These are phyloP conservation scores for Calcarius lapponicus DNA, from an alignment of 2,797 vertebrate genomes.

Conservation along the genomic window DNA sequence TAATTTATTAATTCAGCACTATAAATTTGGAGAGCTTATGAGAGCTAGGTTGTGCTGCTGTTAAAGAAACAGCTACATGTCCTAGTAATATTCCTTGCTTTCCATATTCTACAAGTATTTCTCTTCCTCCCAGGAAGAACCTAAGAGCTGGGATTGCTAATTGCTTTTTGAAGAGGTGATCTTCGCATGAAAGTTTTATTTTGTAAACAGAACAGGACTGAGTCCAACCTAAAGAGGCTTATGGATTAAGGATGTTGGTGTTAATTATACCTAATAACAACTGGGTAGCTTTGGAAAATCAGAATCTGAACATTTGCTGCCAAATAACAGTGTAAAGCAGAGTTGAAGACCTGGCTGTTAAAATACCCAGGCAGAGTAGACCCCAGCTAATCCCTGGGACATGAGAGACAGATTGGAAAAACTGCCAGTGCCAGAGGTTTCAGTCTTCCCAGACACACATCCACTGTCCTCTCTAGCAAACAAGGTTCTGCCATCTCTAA, in stretches of 20 bases:
- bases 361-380: background rate
- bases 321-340: background rate
- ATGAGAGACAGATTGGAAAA: background rate
- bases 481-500: background rate
- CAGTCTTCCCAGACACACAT: background rate
- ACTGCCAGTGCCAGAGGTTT: background rate
- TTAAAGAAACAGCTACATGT: background rate
- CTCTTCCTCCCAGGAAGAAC: background rate
- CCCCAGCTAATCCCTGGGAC: background rate
- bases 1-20: background rate
- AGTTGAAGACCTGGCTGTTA: background rate
- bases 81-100: background rate
- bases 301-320: background rate
- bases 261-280: background rate
- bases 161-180: background rate
- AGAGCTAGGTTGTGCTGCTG: background rate
- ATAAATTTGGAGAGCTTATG: background rate
- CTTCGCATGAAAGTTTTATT: background rate
- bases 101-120: background rate
- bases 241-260: background rate
- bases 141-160: background rate
- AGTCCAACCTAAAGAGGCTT: background rate
- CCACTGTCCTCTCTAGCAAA: background rate
- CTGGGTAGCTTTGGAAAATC: background rate
- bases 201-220: background rate